A percentile compares a stretch with the other conserved stretches of the same genome.
phyloP scores from a whole-genome alignment of 2,113 vertebrate species.

The Macheiramphus alcinus region DNA sequence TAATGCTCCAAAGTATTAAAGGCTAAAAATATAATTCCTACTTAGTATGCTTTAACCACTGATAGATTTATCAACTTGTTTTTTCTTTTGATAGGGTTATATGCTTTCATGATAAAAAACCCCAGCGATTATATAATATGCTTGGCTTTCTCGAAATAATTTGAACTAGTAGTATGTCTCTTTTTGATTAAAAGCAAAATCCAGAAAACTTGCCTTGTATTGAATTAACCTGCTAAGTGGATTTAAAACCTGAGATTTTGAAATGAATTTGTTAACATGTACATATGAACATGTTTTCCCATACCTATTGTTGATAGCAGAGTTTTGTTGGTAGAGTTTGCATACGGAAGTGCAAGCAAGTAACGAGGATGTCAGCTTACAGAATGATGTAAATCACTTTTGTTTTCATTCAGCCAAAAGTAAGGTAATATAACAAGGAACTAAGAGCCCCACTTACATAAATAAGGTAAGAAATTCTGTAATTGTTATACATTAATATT shows the following conservation, averaged over 20 bases:
- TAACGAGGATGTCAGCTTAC: background rate
- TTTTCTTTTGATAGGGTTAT: background rate
- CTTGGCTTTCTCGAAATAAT: background rate
- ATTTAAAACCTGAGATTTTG: background rate
- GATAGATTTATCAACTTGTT: background rate
- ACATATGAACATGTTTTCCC: background rate
- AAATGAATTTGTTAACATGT: background rate
- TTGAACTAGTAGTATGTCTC: background rate
- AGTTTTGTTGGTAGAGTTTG: background rate
- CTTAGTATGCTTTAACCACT: background rate
- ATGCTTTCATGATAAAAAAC: background rate
- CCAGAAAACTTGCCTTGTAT: background rate
- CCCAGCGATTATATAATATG: background rate
- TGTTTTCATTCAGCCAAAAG: background rate
- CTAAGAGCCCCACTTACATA: background rate
- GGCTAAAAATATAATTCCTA: background rate
- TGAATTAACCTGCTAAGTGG: background rate
- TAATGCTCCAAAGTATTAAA: background rate
- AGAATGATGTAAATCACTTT: background rate
- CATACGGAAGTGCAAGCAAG: background rate
- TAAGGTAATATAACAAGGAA: background rate
- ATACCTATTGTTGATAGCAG: background rate
- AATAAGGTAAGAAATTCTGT: background rate
- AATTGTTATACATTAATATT: background rate
- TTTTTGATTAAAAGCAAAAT: slow-evolving; percentile 12